phyloP scores from a whole-genome alignment of 2,797 vertebrate genomes.

The Siniperca obscura region DNA sequence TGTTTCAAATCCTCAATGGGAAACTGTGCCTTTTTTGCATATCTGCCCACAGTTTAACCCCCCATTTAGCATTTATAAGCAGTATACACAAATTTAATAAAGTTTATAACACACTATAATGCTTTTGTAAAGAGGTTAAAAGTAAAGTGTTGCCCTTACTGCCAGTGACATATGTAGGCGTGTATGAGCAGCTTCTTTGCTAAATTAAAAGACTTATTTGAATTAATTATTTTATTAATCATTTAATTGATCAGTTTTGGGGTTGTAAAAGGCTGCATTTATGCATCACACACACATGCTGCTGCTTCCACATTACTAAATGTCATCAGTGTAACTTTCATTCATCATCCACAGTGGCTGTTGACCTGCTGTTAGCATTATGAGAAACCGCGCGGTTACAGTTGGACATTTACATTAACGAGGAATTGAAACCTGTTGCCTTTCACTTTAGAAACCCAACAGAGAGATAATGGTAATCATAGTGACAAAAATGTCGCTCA shows the following conservation, averaged over 20 bases:
- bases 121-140: neutral
- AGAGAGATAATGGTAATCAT: neutral
- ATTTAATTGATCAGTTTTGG: too few species aligned
- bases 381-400: constrained; percentile 37
- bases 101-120: neutral
- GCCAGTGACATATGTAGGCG: too few species aligned
- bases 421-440: constrained; percentile 78
- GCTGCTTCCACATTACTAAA: neutral
- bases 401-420: constrained; percentile 53
- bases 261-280: neutral
- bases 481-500: neutral
- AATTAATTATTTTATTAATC: neutral
- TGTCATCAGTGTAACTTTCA: neutral
- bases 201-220: neutral
- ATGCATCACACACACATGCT: neutral
- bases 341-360: too few species aligned
- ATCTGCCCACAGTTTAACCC: neutral
- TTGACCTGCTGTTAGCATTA: neutral
- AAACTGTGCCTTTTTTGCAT: neutral
- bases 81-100: neutral
- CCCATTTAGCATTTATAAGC: neutral
- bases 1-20: neutral
- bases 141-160: neutral
- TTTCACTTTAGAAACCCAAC: constrained; percentile 63
- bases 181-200: neutral